These are phyloP conservation scores for Zaprionus taronus DNA, from an alignment of 1,140 invertebrate genomes.

Conservation along the genomic window DNA sequence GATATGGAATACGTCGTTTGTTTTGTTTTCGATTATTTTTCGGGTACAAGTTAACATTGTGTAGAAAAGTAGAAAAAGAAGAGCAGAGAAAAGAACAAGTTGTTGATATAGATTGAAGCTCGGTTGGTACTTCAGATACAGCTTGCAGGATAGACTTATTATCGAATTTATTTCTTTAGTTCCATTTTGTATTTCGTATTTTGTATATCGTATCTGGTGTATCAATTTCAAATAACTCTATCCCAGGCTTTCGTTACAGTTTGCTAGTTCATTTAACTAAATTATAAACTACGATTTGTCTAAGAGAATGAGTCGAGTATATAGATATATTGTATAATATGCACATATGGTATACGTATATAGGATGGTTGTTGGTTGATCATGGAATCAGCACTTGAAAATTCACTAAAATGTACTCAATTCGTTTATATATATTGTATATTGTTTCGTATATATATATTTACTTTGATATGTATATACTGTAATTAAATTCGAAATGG, in stretches of 20 bases:
- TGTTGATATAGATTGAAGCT: conserved; percentile 62
- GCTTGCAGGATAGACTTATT: conserved; percentile 47
- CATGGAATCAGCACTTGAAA: conserved; percentile 82
- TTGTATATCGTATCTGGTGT: not conserved
- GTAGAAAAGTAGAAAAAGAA: conserved; percentile 76
- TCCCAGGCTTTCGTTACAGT: conserved; percentile 45
- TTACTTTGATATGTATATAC: conserved; percentile 30
- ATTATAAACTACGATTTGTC: conserved; percentile 67
- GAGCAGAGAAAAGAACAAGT: conserved; percentile 80
- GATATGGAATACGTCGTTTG: conserved; percentile 23
- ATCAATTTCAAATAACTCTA: conserved; percentile 44
- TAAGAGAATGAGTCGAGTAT: conserved; percentile 64
- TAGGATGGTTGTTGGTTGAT: conserved; percentile 30
- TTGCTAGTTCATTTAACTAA: conserved; percentile 59
- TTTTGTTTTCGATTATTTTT: conserved; percentile 24
- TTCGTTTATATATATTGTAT: conserved; percentile 42
- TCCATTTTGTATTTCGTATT: conserved; percentile 13
- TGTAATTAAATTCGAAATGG: conserved; percentile 58
- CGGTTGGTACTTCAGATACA: conserved; percentile 45
- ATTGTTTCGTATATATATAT: conserved; percentile 21
- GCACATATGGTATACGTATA: conserved; percentile 44
- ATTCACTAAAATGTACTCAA: conserved; percentile 77
- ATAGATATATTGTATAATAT: conserved; percentile 15
- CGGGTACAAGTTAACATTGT: conserved; percentile 51
- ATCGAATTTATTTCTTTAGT: conserved; percentile 4